Percentiles rank a stretch among this genome's conserved stretches.
Evolutionary conservation across 2,888 invertebrate genomes (phyloP).

Genomic region (Apamea epomidion): DNA sequence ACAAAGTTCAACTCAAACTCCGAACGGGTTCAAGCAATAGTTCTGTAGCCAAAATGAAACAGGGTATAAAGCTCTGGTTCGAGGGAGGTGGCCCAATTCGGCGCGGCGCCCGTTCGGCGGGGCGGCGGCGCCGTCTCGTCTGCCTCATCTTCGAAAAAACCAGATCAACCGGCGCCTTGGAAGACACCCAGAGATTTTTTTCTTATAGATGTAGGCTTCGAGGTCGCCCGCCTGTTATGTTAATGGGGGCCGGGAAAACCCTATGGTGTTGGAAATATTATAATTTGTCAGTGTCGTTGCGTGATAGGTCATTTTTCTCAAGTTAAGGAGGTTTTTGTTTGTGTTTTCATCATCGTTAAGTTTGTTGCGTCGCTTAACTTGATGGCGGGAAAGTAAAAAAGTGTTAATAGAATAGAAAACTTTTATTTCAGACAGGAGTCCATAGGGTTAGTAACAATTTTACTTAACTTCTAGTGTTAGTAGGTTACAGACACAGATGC

Average conservation of each 20-base stretch:
- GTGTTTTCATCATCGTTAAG: slow-evolving; percentile 54
- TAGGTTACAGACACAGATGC: too few species aligned
- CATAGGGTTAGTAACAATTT: too few species aligned
- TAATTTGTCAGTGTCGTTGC: slow-evolving; percentile 86
- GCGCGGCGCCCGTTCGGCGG: slow-evolving; percentile 80
- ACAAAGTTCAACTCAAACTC: slow-evolving; percentile 54
- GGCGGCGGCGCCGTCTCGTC: slow-evolving; percentile 88
- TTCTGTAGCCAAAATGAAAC: slow-evolving; percentile 55
- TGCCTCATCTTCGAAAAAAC: slow-evolving; percentile 77
- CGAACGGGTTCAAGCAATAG: slow-evolving; percentile 44
- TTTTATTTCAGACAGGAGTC: too few species aligned
- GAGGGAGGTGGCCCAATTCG: slow-evolving; percentile 66
- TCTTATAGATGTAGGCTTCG: slow-evolving; percentile 85
- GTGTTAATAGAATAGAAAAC: too few species aligned
- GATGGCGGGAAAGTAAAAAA: slow-evolving; percentile 36
- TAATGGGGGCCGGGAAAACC: slow-evolving; percentile 85
- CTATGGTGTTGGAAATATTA: slow-evolving; percentile 82
- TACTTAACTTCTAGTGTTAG: too few species aligned
- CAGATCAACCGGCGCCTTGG: slow-evolving; percentile 83
- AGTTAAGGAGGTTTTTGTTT: slow-evolving; percentile 66
- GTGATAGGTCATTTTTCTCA: slow-evolving; percentile 78
- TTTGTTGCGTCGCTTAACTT: slow-evolving; percentile 47
- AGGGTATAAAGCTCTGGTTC: slow-evolving; percentile 51
- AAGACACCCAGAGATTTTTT: slow-evolving; percentile 88
- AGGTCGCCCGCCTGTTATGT: slow-evolving; percentile 85